phyloP scores from a whole-genome alignment of 1,140 invertebrate species.

The Oscheius sp. region DNA sequence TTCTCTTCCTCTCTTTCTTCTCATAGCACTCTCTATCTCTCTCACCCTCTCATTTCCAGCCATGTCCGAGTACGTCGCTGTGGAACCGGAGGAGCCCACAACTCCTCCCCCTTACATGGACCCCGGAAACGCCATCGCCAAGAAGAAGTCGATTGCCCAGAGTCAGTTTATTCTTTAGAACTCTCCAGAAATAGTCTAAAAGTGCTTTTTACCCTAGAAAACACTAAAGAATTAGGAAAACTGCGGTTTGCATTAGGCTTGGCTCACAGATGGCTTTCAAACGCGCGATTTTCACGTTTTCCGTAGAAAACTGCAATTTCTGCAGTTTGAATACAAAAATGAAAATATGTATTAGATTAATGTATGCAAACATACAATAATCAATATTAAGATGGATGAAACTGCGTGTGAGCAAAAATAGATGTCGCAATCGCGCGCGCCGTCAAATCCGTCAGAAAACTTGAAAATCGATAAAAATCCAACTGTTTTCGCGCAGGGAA shows the following conservation, averaged over 20 bases:
- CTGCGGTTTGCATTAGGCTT: neutral
- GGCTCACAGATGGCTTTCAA: neutral
- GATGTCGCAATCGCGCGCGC: too few species aligned
- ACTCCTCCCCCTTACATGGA: constrained; percentile 19
- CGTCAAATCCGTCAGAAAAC: too few species aligned
- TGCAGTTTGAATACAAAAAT: neutral
- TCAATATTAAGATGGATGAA: too few species aligned
- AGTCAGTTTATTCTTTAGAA: neutral
- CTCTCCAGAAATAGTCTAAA: neutral
- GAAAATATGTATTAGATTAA: too few species aligned
- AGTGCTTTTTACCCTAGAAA: neutral
- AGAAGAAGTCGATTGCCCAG: constrained; percentile 7
- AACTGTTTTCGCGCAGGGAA: too few species aligned
- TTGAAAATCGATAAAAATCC: too few species aligned
- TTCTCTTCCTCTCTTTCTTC: too few species aligned
- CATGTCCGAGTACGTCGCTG: neutral
- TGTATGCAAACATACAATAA: too few species aligned
- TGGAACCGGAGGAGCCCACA: constrained; percentile 4
- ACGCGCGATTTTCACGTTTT: neutral
- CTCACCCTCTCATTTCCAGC: too few species aligned
- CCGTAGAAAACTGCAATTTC: neutral
- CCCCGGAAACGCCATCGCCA: constrained; percentile 1
- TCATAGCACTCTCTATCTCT: too few species aligned
- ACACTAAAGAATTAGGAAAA: neutral
- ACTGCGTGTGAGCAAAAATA: too few species aligned